These are phyloP conservation scores for Speoplatyrhinus poulsoni DNA, from an alignment of 2,113 vertebrate species.

Conservation along the genomic window DNA sequence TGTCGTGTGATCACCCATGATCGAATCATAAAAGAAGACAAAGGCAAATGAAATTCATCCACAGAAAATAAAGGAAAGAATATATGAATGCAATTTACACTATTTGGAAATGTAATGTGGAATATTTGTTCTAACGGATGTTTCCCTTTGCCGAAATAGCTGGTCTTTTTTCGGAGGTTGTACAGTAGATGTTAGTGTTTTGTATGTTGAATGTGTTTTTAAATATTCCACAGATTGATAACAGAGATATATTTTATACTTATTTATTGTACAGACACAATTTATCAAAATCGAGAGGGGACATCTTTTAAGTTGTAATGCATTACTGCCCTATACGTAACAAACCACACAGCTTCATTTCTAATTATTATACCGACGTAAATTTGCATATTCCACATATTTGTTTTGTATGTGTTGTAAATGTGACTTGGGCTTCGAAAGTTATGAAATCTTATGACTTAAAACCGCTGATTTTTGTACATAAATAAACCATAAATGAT, in stretches of 20 bases:
- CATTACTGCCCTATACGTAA: constrained; percentile 65
- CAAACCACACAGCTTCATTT: constrained; percentile 42
- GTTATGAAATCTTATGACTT: constrained; percentile 54
- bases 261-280: constrained; percentile 94
- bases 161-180: constrained; percentile 90
- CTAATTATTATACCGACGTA: constrained; percentile 16
- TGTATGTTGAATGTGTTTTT: constrained; percentile 84
- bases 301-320: constrained; percentile 68
- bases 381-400: not conserved
- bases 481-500: constrained; percentile 70
- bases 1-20: constrained; percentile 36
- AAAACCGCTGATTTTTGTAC: constrained; percentile 70
- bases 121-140: constrained; percentile 20
- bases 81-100: constrained; percentile 21
- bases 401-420: constrained; percentile 65
- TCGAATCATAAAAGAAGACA: not conserved
- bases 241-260: constrained; percentile 96
- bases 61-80: not conserved
- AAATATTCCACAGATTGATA: constrained; percentile 78
- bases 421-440: constrained; percentile 68
- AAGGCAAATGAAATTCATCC: not conserved
- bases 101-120: constrained; percentile 17
- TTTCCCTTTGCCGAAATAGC: constrained; percentile 85
- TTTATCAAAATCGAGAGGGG: constrained; percentile 62
- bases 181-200: constrained; percentile 73